These are phyloP conservation scores for Drosophila prosaltans DNA, from an alignment of 1,140 invertebrate species.

Conservation along the genomic window DNA sequence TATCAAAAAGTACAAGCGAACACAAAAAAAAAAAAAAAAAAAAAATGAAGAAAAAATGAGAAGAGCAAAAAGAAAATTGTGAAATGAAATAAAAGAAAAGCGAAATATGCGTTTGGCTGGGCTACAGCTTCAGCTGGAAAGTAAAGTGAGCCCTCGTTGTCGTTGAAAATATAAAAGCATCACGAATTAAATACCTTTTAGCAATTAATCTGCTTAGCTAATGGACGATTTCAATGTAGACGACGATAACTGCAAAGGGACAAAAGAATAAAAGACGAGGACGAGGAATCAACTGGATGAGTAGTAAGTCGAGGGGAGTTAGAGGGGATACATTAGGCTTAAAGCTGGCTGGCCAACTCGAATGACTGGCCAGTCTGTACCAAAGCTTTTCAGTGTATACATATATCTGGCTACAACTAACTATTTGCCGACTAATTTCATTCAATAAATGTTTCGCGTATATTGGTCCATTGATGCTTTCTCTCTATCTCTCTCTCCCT, in stretches of 20 bases:
- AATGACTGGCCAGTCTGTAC: conserved; percentile 12
- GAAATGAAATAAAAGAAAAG: conserved; percentile 58
- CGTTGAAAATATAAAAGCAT: conserved; percentile 74
- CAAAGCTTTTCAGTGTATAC: conserved; percentile 21
- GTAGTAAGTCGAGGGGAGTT: not conserved
- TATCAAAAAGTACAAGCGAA: conserved; percentile 61
- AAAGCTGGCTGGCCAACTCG: conserved; percentile 60
- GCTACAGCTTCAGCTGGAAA: conserved; percentile 3
- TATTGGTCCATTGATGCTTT: conserved; percentile 47
- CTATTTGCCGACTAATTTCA: conserved; percentile 68
- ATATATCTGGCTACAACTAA: conserved; percentile 41
- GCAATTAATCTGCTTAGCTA: conserved; percentile 81
- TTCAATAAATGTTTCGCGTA: conserved; percentile 63
- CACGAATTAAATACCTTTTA: conserved; percentile 81
- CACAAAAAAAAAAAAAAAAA: conserved; percentile 19
- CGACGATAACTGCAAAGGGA: conserved; percentile 44
- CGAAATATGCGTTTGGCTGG: conserved; percentile 51
- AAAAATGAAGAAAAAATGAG: conserved; percentile 18
- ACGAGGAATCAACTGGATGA: not conserved
- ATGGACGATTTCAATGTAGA: conserved; percentile 77
- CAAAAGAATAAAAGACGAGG: conserved; percentile 1
- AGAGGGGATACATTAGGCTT: conserved; percentile 65
- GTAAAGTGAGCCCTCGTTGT: conserved; percentile 35
- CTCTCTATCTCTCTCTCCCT: not conserved
- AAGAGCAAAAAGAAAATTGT: conserved; percentile 36